A percentile compares a stretch with the other conserved stretches of the same genome.
Conservation (phyloP, 2,797 vertebrate species). For the Oryzias dopingdopingensis region DNA sequence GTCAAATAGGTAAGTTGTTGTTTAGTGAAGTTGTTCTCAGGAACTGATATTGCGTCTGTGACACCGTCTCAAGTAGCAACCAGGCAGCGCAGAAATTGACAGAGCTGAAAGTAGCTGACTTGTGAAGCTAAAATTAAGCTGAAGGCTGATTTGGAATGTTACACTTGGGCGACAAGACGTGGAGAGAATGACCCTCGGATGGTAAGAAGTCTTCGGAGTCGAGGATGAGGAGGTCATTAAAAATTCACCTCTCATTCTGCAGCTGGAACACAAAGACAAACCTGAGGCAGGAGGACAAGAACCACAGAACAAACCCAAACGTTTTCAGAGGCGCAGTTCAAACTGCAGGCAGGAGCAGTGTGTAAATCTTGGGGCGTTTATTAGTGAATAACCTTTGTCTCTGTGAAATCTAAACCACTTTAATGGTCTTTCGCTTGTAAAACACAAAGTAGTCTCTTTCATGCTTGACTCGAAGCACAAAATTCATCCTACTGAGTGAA, state of each 20-base stretch:
- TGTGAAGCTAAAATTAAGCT: slow-evolving; percentile 82
- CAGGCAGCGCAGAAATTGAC: slow-evolving; percentile 50
- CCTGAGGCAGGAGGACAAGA: not conserved
- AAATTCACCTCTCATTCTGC: not conserved
- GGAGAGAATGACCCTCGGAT: slow-evolving; percentile 58
- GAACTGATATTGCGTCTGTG: slow-evolving; percentile 15
- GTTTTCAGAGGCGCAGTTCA: slow-evolving; percentile 17
- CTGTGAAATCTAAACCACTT: slow-evolving; percentile 37
- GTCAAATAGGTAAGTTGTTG: slow-evolving; percentile 1
- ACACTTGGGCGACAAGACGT: slow-evolving; percentile 70
- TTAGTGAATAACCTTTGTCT: slow-evolving; percentile 41
- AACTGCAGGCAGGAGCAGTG: slow-evolving; percentile 1
- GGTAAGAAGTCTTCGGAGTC: slow-evolving; percentile 62
- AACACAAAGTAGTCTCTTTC: slow-evolving; percentile 13
- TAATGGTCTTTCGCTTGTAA: slow-evolving; percentile 30
- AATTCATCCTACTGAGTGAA: slow-evolving; percentile 2
- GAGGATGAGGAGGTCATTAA: slow-evolving; percentile 6
- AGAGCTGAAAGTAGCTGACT: slow-evolving; percentile 69
- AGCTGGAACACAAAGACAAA: not conserved
- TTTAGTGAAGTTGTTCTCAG: not conserved
- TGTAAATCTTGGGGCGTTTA: slow-evolving; percentile 41
- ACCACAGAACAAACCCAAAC: slow-evolving; percentile 1
- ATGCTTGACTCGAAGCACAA: not conserved
- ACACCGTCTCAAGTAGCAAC: slow-evolving; percentile 37
- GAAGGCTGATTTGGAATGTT: slow-evolving; percentile 77